Percentiles rank a stretch among this genome's conserved stretches.
Conservation (phyloP, 2,113 vertebrate species). For the Lagopus leucura region DNA sequence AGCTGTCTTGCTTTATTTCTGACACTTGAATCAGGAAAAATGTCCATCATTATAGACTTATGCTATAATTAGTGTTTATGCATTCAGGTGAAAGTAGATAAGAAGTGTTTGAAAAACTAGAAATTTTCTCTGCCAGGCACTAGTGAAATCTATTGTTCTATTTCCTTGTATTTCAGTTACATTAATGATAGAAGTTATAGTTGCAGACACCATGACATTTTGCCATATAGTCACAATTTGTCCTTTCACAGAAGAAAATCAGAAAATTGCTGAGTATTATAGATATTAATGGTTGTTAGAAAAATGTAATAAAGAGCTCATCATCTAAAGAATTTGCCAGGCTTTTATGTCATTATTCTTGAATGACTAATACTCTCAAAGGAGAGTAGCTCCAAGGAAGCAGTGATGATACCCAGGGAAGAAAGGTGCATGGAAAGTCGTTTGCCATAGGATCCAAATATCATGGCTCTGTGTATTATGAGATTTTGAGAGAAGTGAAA, state of each 20-base stretch:
- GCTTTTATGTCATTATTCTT: slow-evolving; percentile 79
- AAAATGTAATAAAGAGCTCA: slow-evolving; percentile 71
- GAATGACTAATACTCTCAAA: slow-evolving; percentile 69
- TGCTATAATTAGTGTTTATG: slow-evolving; percentile 43
- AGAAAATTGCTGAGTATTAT: slow-evolving; percentile 74
- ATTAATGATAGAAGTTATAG: slow-evolving; percentile 68
- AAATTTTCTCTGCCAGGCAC: not conserved
- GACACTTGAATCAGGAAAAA: not conserved
- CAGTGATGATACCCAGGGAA: slow-evolving; percentile 30
- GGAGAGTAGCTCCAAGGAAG: slow-evolving; percentile 51
- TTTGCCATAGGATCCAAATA: slow-evolving; percentile 46
- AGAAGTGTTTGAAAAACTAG: slow-evolving; percentile 18
- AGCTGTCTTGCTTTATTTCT: not conserved
- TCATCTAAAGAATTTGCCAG: slow-evolving; percentile 58
- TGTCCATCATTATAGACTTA: not conserved
- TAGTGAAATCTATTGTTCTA: slow-evolving; percentile 26
- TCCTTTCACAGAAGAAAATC: slow-evolving; percentile 78
- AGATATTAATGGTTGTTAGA: slow-evolving; percentile 76
- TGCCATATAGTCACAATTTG: slow-evolving; percentile 54
- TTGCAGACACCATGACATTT: slow-evolving; percentile 56
- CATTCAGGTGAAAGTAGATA: not conserved
- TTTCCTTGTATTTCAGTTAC: slow-evolving; percentile 37
- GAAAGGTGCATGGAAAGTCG: slow-evolving; percentile 11
- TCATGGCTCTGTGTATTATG: not conserved
- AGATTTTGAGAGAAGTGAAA: slow-evolving; percentile 28